These are phyloP conservation scores for Pterostichus niger DNA, from an alignment of 2,888 invertebrate genomes.

Conservation along the genomic window DNA sequence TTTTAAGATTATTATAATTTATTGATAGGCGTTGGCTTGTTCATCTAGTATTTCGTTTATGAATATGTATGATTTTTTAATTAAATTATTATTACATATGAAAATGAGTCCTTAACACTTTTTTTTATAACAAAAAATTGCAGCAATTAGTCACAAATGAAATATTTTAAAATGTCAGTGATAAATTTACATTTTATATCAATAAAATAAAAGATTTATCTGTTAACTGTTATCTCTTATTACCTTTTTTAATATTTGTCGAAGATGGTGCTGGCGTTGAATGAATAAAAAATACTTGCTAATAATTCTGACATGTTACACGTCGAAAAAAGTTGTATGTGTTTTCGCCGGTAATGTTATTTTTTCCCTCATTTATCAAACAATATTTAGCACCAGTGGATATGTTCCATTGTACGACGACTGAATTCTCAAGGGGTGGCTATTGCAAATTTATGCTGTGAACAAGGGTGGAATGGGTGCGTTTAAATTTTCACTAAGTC, in stretches of 20 bases:
- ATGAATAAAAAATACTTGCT: conserved; percentile 1
- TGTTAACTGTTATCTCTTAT: no score
- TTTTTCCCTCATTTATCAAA: background rate
- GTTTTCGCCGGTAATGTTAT: background rate
- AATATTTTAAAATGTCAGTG: conserved; percentile 3
- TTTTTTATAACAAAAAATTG: conserved; percentile 23
- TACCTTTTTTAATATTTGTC: background rate
- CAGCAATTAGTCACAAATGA: background rate
- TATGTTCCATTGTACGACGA: background rate
- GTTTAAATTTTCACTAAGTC: conserved; percentile 58
- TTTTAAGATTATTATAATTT: background rate
- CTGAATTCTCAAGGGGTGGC: conserved; percentile 16
- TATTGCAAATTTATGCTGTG: conserved; percentile 56
- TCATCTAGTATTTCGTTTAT: conserved; percentile 24
- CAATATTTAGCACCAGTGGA: background rate
- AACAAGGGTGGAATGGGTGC: conserved; percentile 38
- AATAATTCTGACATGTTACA: background rate
- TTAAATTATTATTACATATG: conserved; percentile 19
- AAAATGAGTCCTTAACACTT: background rate
- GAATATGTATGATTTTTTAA: conserved; percentile 14
- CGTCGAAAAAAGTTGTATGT: background rate
- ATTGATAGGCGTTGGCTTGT: conserved; percentile 37
- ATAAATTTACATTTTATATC: conserved; percentile 13
- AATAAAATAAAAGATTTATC: conserved; percentile 9
- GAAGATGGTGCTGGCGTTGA: background rate